These are phyloP conservation scores for Thaumetopoea pityocampa DNA, from an alignment of 1,140 invertebrate genomes.

Conservation along the genomic window DNA sequence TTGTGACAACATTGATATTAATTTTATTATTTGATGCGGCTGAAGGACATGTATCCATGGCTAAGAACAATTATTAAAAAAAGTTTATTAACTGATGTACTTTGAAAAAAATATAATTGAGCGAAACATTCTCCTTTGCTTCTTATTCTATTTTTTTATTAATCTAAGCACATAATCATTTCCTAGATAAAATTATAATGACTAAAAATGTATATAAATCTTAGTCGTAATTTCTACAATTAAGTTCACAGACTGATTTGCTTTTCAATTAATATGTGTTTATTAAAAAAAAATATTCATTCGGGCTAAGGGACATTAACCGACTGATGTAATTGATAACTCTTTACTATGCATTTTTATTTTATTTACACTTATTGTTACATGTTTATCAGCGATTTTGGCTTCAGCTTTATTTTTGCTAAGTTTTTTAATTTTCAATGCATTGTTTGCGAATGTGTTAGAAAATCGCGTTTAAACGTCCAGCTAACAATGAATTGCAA, in stretches of 20 bases:
- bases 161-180: neutral
- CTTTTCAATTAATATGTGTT: constrained; percentile 41
- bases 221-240: constrained; percentile 51
- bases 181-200: constrained; percentile 3
- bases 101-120: too few relatives aligned
- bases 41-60: too few relatives aligned
- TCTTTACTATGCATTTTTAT: constrained; percentile 32
- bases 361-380: constrained; percentile 23
- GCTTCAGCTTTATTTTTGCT: constrained; percentile 57
- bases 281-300: constrained; percentile 19
- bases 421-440: constrained; percentile 39
- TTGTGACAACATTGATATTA: neutral
- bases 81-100: too few relatives aligned
- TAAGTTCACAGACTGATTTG: constrained; percentile 72
- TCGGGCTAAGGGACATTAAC: constrained; percentile 38
- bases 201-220: constrained; percentile 55
- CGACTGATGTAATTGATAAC: constrained; percentile 49
- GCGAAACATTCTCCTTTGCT: too few relatives aligned
- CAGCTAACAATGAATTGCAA: constrained; percentile 23
- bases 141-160: too few relatives aligned
- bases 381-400: constrained; percentile 34
- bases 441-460: constrained; percentile 22
- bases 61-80: too few relatives aligned
- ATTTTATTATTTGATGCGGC: too few relatives aligned
- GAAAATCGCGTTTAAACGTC: constrained; percentile 16